These are phyloP conservation scores for Drosophila hawaiiensis DNA, from an alignment of 2,888 invertebrate species.

Conservation along the genomic window DNA sequence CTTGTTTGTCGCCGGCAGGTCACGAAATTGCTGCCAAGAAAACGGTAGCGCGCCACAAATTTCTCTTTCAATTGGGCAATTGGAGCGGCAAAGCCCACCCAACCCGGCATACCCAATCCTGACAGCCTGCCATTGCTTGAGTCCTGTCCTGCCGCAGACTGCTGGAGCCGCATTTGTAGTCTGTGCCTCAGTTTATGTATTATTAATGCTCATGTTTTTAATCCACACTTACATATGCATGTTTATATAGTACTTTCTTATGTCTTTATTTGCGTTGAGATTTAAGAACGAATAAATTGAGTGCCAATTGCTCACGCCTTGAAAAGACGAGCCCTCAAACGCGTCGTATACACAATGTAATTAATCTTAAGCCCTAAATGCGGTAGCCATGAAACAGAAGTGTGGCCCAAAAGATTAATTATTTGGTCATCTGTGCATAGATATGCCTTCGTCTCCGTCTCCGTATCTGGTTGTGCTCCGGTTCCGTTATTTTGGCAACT, in stretches of 20 bases:
- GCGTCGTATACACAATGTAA: conserved; percentile 54
- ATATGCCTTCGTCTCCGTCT: conserved; percentile 3
- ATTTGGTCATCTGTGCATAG: conserved; percentile 28
- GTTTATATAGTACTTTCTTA: neutral
- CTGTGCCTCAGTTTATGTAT: conserved; percentile 51
- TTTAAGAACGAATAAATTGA: conserved; percentile 46
- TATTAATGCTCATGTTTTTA: conserved; percentile 55
- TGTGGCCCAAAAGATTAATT: conserved; percentile 59
- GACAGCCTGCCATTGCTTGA: conserved; percentile 32
- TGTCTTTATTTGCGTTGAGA: conserved; percentile 10
- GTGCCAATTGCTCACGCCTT: conserved; percentile 62
- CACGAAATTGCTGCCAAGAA: conserved; percentile 66
- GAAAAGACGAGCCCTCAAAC: conserved; percentile 39
- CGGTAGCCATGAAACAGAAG: neutral
- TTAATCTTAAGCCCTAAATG: conserved; percentile 57
- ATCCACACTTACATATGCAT: conserved; percentile 36
- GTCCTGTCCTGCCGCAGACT: conserved; percentile 54
- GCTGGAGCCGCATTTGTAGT: conserved; percentile 52
- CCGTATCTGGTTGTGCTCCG: conserved; percentile 21
- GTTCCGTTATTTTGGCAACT: conserved; percentile 31
- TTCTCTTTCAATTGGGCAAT: conserved; percentile 73
- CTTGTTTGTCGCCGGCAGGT: conserved; percentile 68
- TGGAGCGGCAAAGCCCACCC: conserved; percentile 51
- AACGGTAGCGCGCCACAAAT: conserved; percentile 60
- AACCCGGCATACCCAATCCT: neutral